Evolutionary conservation across 2,113 vertebrate species (phyloP), one percentile per base, ranked within the genome.

Genomic region (Hippoglossus stenolepis): DNA sequence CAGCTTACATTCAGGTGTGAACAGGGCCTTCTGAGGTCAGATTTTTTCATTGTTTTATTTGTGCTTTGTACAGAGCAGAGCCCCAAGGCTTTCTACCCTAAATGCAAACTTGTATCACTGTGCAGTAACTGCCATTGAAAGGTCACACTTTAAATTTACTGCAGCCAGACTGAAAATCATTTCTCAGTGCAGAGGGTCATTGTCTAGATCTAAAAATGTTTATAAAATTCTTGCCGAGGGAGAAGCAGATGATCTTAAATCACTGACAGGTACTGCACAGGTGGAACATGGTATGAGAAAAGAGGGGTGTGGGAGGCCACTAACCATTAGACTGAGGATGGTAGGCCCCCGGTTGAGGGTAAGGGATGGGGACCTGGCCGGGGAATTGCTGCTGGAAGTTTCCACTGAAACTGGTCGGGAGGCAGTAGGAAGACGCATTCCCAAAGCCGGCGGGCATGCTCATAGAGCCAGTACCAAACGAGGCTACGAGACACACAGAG

Each of bases 381-480:
- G 97, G 96, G 90, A 98, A 98, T 66, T 96, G 97, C 87, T 97
- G 98, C 89, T 97, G 97, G 94, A 99, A 99, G 90, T 93, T 97
- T 93, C 97, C 97, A 75, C 98, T 99, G 85, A 96, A 98, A 93
- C 98, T 99, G 93, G 97, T 98, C 91, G 98, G 97, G 87, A 99
- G 97, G 95, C 96, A 97, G 81, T 96, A 99, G 72, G 96, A 95
- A 38, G 97, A 93, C 45, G 96, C 94, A 80, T 96, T 96, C 87
- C 97, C 96, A 80, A 99, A 99, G 75, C 97, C 96, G 17, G 98
- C 92, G 0, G 98, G 98, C 98, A 99, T 99, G 93, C 97, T 99
- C 97, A 99, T 96, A 66, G 98, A 98, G 18, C 96, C 97, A 35
- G 97, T 96, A 87, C 96, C 96, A 90, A 98, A 98, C 24, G 96